phyloP scores from a whole-genome alignment of 1,140 invertebrate genomes.

The Nomia melanderi region DNA sequence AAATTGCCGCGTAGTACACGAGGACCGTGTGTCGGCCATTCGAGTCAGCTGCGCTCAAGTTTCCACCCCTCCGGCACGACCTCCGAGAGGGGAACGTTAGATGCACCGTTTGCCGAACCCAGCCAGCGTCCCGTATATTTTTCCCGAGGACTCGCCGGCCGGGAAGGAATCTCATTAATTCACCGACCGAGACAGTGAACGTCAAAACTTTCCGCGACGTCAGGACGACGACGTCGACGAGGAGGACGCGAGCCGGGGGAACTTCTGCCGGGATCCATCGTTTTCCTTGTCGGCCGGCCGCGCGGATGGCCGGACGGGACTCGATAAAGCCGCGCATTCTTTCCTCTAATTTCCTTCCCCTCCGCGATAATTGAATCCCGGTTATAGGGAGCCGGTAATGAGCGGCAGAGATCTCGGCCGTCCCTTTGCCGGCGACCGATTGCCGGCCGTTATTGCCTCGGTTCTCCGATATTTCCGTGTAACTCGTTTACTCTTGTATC shows the following conservation, averaged over 20 bases:
- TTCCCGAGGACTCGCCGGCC: no score
- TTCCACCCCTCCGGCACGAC: constrained; percentile 1
- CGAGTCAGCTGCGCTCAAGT: constrained; percentile 17
- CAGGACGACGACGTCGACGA: no score
- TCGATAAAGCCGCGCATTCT: constrained; percentile 13
- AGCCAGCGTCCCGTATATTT: constrained; percentile 66
- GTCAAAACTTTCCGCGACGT: constrained; percentile 73
- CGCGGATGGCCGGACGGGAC: background rate
- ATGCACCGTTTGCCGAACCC: constrained; percentile 32
- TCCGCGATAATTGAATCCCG: constrained; percentile 20
- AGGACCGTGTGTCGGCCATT: constrained; percentile 7
- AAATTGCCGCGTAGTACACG: constrained; percentile 63
- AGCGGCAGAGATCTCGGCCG: background rate
- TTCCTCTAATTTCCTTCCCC: constrained; percentile 17
- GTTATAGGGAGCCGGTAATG: constrained; percentile 3
- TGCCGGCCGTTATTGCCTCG: background rate
- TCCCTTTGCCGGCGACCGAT: background rate
- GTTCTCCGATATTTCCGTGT: constrained; percentile 30
- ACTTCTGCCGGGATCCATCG: constrained; percentile 46
- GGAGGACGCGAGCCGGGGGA: constrained; percentile 53
- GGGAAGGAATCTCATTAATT: constrained; percentile 78
- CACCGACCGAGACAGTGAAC: constrained; percentile 49
- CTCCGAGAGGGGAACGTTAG: constrained; percentile 2
- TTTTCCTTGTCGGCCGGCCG: constrained; percentile 46
- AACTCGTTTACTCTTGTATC: constrained; percentile 30